These are phyloP conservation scores for Uromys caudimaculatus DNA, from an alignment of 2,797 vertebrate genomes.

Conservation along the genomic window DNA sequence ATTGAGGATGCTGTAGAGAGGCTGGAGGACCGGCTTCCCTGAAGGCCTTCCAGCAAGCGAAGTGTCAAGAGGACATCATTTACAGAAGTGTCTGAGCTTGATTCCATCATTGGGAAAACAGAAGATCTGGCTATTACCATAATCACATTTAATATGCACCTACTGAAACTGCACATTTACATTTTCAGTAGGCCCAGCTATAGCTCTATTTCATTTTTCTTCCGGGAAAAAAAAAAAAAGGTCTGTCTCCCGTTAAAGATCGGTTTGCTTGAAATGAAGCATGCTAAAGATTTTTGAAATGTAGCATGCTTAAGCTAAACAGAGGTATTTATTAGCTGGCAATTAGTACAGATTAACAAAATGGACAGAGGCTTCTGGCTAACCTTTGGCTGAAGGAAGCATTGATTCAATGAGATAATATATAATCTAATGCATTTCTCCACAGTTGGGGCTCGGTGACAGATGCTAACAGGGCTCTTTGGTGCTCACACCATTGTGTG, in stretches of 20 bases:
- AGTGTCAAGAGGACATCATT: not conserved
- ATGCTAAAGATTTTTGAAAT: not conserved
- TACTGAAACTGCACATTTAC: not conserved
- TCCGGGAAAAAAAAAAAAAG: not conserved
- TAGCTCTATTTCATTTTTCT: constrained; percentile 16
- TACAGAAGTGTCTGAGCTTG: not conserved
- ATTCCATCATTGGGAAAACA: constrained; percentile 5
- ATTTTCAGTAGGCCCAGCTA: not conserved
- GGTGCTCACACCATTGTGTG: not conserved
- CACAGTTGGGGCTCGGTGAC: not conserved
- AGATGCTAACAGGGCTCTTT: not conserved
- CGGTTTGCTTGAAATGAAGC: not conserved
- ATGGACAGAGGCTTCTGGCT: not conserved
- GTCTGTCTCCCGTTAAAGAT: constrained; percentile 23
- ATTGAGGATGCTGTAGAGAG: not conserved
- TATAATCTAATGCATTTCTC: not conserved
- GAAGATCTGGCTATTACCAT: not conserved
- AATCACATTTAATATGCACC: not conserved
- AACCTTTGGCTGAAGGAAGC: not conserved
- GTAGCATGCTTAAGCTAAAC: not conserved
- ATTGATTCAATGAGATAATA: not conserved
- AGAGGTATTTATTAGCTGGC: not conserved
- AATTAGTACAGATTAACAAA: not conserved
- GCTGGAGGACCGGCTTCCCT: not conserved
- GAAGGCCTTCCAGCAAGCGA: not conserved